These are phyloP conservation scores for Erethizon dorsatum DNA, from an alignment of 2,797 vertebrate genomes.

Conservation along the genomic window DNA sequence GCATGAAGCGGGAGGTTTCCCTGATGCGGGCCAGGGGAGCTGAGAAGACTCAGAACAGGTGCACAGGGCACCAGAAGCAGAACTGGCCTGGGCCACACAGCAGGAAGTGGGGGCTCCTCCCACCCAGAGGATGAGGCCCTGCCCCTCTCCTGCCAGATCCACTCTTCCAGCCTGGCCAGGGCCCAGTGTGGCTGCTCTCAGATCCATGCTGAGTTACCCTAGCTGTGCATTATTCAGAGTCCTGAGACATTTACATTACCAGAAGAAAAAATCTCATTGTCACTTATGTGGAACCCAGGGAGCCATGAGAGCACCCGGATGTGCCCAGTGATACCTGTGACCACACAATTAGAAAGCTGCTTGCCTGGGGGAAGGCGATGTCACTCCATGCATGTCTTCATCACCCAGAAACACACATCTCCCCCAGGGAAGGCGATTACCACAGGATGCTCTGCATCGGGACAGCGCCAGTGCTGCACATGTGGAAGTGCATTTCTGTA, in stretches of 20 bases:
- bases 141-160: not conserved
- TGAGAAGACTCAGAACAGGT: not conserved
- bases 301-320: not conserved
- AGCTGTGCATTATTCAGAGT: not conserved
- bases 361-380: rapidly evolving
- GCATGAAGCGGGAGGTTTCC: too few relatives aligned
- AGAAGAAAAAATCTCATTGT: not conserved
- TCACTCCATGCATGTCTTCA: rapidly evolving
- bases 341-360: not conserved
- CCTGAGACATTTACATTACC: not conserved
- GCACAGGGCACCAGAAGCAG: not conserved
- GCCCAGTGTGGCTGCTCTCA: not conserved
- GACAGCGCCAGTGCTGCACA: too few relatives aligned
- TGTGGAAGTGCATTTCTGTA: not conserved
- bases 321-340: not conserved
- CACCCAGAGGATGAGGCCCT: not conserved
- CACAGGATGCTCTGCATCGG: too few relatives aligned
- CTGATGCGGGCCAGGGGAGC: not conserved
- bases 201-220: rapidly evolving
- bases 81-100: not conserved
- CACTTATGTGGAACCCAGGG: not conserved
- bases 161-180: not conserved
- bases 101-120: not conserved
- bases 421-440: not conserved
- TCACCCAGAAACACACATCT: rapidly evolving